Evolutionary conservation across 2,888 invertebrate genomes (phyloP).

Genomic region (Clivina fossor): DNA sequence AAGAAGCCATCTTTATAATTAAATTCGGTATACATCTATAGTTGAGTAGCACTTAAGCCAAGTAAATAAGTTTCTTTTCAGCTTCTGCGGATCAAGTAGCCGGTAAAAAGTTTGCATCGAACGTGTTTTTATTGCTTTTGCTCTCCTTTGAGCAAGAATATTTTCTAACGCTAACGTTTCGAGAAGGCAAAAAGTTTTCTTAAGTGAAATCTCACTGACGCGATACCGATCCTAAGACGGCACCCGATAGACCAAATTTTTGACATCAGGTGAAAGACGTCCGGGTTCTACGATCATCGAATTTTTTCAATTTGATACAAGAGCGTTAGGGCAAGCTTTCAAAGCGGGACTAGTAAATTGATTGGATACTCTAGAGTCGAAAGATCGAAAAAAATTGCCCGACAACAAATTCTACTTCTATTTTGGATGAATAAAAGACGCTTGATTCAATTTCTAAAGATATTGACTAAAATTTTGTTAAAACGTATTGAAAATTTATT

Average conservation of each 20-base stretch:
- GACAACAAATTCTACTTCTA: constrained; percentile 15
- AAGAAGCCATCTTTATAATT: too few relatives aligned
- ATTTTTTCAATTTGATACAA: constrained; percentile 30
- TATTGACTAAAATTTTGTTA: too few relatives aligned
- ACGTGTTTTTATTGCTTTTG: constrained; percentile 5
- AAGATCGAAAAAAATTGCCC: neutral
- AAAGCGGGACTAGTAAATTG: constrained; percentile 5
- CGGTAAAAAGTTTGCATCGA: constrained; percentile 26
- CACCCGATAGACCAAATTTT: constrained; percentile 19
- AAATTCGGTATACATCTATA: too few relatives aligned
- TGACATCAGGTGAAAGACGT: constrained; percentile 30
- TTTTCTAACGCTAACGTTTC: too few relatives aligned
- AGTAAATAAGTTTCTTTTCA: constrained; percentile 6
- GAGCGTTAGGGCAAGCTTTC: too few relatives aligned
- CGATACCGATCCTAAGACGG: constrained; percentile 15
- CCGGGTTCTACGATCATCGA: constrained; percentile 20
- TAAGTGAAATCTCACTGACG: constrained; percentile 14
- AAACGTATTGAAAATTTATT: too few relatives aligned
- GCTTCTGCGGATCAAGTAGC: constrained; percentile 12
- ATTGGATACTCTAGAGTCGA: constrained; percentile 12
- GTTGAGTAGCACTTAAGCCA: too few relatives aligned
- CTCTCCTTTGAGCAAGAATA: too few relatives aligned
- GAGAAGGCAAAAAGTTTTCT: constrained; percentile 9
- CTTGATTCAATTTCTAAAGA: too few relatives aligned
- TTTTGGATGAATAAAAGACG: constrained; percentile 12